Evolutionary conservation across 2,113 vertebrate species (phyloP).

Genomic region (Rana temporaria): DNA sequence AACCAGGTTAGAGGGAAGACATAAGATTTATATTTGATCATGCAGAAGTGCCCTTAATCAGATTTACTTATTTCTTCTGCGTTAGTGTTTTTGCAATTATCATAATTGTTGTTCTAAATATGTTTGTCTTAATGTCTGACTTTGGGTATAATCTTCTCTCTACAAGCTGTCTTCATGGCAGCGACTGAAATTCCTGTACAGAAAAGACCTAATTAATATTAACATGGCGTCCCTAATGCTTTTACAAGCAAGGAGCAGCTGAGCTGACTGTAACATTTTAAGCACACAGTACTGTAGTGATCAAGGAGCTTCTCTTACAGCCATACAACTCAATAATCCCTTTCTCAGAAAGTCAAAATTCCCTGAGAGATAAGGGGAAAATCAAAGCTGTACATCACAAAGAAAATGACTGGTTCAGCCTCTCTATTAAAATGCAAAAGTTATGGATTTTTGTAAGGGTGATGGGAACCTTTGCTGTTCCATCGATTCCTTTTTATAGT

Average conservation of each 20-base stretch:
- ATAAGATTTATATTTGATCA: constrained; percentile 98
- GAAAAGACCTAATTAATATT: constrained; percentile 95
- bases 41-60: constrained; percentile 93
- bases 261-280: constrained; percentile 79
- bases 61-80: constrained; percentile 87
- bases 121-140: constrained; percentile 87
- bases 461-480: constrained; percentile 82
- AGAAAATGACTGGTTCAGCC: constrained; percentile 74
- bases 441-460: constrained; percentile 79
- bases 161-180: constrained; percentile 65
- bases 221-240: constrained; percentile 80
- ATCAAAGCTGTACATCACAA: constrained; percentile 82
- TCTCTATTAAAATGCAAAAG: constrained; percentile 83
- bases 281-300: constrained; percentile 83
- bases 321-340: constrained; percentile 82
- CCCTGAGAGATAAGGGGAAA: constrained; percentile 76
- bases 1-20: constrained; percentile 89
- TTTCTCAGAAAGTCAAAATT: constrained; percentile 81
- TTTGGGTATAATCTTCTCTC: constrained; percentile 80
- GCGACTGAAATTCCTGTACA: constrained; percentile 82
- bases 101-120: constrained; percentile 97
- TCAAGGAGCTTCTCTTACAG: constrained; percentile 82
- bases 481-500: constrained; percentile 86
- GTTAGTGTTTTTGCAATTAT: constrained; percentile 94
- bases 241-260: constrained; percentile 75